Conservation (phyloP, 2,797 vertebrate species). For the Chiroxiphia lanceolata region DNA sequence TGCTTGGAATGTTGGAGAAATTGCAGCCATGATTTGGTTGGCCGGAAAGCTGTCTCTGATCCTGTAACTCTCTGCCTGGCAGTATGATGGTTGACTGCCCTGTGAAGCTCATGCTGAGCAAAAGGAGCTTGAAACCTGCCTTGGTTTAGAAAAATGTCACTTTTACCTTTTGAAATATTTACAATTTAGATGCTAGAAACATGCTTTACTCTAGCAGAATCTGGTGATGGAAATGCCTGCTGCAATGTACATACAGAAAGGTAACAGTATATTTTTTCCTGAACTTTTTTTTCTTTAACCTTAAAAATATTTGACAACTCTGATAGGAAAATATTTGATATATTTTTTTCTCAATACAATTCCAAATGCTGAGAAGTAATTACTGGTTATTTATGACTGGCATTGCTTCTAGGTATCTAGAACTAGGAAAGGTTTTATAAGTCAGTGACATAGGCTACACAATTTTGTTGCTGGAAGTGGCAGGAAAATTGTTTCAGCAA, state of each 20-base stretch:
- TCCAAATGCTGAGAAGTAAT: background rate
- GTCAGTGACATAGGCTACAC: background rate
- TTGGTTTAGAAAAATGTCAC: background rate
- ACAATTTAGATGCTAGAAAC: background rate
- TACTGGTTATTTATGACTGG: background rate
- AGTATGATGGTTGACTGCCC: background rate
- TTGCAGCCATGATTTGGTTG: background rate
- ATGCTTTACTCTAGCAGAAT: background rate
- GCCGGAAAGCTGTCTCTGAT: background rate
- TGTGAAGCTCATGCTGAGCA: background rate
- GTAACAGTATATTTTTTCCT: background rate
- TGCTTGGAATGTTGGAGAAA: slow-evolving; percentile 1
- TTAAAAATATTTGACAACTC: background rate
- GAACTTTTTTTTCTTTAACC: background rate
- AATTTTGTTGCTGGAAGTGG: background rate
- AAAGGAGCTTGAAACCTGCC: slow-evolving; percentile 21
- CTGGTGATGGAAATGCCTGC: background rate
- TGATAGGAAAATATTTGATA: background rate
- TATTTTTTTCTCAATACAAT: background rate
- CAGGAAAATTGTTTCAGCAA: background rate
- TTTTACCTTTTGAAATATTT: slow-evolving; percentile 4
- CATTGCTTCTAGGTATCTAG: background rate
- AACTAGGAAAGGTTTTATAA: background rate
- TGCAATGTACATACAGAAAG: background rate
- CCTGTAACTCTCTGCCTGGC: background rate